These are phyloP conservation scores for Artemia sinica DNA, from an alignment of 2,888 invertebrate genomes.

Conservation along the genomic window DNA sequence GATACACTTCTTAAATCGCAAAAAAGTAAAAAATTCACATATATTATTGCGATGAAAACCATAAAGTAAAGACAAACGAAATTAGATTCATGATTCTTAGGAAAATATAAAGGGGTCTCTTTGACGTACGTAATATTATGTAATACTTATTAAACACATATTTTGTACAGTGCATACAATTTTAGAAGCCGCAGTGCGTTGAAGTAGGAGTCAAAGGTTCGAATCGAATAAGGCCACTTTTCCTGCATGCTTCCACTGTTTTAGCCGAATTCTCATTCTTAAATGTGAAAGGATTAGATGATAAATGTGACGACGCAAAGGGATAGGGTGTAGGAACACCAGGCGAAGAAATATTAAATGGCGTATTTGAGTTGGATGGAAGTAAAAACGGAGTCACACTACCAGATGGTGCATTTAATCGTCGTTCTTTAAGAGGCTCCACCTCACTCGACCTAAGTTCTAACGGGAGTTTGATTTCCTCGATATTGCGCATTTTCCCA, in stretches of 20 bases:
- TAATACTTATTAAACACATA: too few relatives aligned
- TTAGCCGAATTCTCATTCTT: conserved; percentile 6
- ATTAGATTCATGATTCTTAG: too few relatives aligned
- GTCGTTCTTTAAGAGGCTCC: not conserved
- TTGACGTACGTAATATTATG: too few relatives aligned
- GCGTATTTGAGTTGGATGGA: not conserved
- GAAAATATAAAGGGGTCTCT: too few relatives aligned
- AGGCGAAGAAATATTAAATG: not conserved
- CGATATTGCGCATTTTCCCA: not conserved
- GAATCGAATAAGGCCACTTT: conserved; percentile 4
- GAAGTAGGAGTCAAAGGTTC: conserved; percentile 7
- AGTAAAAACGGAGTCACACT: not conserved
- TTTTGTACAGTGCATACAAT: too few relatives aligned
- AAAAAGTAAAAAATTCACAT: too few relatives aligned
- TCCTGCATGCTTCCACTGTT: not conserved
- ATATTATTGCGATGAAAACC: too few relatives aligned
- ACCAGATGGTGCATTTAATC: not conserved
- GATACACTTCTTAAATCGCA: too few relatives aligned
- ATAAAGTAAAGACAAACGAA: too few relatives aligned
- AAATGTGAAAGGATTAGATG: not conserved
- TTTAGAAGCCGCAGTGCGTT: not conserved
- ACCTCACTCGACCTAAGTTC: not conserved
- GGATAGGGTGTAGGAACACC: conserved; percentile 2
- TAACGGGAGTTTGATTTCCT: not conserved
- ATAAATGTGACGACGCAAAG: not conserved